These are phyloP conservation scores for Diadema setosum DNA, from an alignment of 35 echinoderm and acorn worm genomes.

Conservation along the genomic window DNA sequence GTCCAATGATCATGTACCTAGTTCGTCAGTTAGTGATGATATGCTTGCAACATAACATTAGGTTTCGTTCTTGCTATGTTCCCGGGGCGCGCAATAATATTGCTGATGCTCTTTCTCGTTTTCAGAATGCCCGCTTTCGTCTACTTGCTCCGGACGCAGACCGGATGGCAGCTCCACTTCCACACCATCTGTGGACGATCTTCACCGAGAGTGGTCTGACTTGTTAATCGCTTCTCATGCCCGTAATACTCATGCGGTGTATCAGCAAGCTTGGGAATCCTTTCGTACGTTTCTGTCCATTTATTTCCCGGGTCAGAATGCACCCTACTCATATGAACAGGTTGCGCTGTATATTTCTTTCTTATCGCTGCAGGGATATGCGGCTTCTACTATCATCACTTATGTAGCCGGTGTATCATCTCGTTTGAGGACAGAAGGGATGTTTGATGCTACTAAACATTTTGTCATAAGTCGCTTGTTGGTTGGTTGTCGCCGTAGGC, in stretches of 20 bases:
- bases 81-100: constrained; percentile 7
- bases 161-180: background rate
- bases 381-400: background rate
- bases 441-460: background rate
- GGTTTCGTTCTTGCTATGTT: constrained; percentile 3
- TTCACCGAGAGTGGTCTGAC: background rate
- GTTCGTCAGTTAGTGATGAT: background rate
- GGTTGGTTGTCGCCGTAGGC: background rate
- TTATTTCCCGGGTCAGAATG: background rate
- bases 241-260: background rate
- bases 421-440: background rate
- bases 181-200: background rate
- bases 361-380: background rate
- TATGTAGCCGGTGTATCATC: background rate
- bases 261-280: background rate
- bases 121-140: constrained; percentile 8
- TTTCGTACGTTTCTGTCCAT: background rate
- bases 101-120: constrained; percentile 34
- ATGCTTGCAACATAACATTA: background rate
- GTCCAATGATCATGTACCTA: constrained; percentile 14
- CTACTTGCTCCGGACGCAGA: background rate
- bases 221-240: background rate
- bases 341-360: background rate
- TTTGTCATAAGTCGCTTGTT: background rate
- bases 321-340: background rate